Percentiles rank a stretch among this genome's conserved stretches.
Evolutionary conservation across 2,113 vertebrate genomes (phyloP).

Genomic region (Pyxicephalus adspersus): DNA sequence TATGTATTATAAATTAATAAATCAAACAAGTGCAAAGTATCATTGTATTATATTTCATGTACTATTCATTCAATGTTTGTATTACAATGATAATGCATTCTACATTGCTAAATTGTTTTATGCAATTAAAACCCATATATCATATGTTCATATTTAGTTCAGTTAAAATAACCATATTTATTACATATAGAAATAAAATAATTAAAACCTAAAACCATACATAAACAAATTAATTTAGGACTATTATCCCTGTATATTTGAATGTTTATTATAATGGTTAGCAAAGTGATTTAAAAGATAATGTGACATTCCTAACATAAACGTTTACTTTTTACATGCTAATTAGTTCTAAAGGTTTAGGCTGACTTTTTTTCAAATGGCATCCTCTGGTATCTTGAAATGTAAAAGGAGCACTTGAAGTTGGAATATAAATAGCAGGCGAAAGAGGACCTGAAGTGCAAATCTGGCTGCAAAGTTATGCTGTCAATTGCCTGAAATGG

Average conservation of each 20-base stretch:
- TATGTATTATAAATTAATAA: too few species aligned
- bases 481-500: slow-evolving; percentile 76
- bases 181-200: too few species aligned
- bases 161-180: too few species aligned
- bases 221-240: too few species aligned
- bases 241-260: background rate
- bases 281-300: background rate
- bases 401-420: slow-evolving; percentile 70
- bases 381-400: slow-evolving; percentile 60
- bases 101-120: too few species aligned
- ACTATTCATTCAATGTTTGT: too few species aligned
- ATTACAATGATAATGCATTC: too few species aligned
- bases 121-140: too few species aligned
- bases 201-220: too few species aligned
- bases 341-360: background rate
- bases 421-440: slow-evolving; percentile 76
- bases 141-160: too few species aligned
- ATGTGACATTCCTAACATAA: background rate
- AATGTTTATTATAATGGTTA: background rate
- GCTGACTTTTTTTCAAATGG: background rate
- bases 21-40: too few species aligned
- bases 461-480: slow-evolving; percentile 71
- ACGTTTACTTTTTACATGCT: background rate
- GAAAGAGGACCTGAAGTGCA: slow-evolving; percentile 71
- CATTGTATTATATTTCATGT: too few species aligned